Base-by-base conservation (phyloP, 2,797 vertebrate species). In the Silurus aristotelis region DNA sequence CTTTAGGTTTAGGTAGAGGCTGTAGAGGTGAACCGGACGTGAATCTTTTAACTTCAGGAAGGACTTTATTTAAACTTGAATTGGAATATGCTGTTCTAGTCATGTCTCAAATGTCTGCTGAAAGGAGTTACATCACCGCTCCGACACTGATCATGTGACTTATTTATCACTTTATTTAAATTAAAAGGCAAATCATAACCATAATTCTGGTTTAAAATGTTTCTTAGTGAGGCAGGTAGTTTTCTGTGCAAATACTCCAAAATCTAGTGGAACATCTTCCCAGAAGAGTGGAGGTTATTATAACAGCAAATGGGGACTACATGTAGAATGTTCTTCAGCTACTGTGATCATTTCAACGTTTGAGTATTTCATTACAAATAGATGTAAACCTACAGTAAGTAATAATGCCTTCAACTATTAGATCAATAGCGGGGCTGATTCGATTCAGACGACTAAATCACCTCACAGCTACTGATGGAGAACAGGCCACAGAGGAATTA, bases 401-500 rank as follows among this genome's bases (percentile, higher is more conserved):
- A 12, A 6, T 38, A 31, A 60, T 60, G 75, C 48, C 75, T 77
- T 38, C 19, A 20, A 12, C 27, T 20, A 56, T 60, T 31, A 25
- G 68, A 55, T 73, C 46, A n/a, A 27, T 56, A 61, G 22, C 22
- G 15, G 38, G 20, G 77, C 58, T 22, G 76, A 61, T 25, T 46
- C 46, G 77, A 63, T 64, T 63, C 8, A 17, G 22, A 64, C 8
- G 38, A 80, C 60, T 66, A 66, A 52, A 80, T 20, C 61, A 66
- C 14, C n/a, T 27, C 78, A 52, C n/a, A 12, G 61, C 75, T 70
- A 68, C 64, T 19, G 83, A 68, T 25, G 8, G 20, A 78, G 3
- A 84, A 75, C 71, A 68, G 71, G 61, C 72, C 80, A 77, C 60
- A 76, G 61, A 86, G 52, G 68, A 56, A 63, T 27, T 43, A 55